phyloP scores from a whole-genome alignment of 2,888 invertebrate species.

The Spilosoma lubricipeda region DNA sequence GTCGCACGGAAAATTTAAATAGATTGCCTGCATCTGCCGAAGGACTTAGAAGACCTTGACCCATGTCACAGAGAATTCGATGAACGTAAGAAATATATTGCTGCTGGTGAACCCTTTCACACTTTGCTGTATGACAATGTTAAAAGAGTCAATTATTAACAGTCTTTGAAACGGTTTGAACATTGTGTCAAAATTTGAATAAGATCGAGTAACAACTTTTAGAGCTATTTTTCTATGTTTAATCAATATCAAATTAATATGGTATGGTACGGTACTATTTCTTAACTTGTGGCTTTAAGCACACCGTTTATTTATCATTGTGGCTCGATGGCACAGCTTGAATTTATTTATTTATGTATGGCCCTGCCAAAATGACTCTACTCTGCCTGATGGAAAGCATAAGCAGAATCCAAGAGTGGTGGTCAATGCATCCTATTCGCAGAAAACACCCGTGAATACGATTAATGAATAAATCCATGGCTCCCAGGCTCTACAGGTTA shows the following conservation, averaged over 20 bases:
- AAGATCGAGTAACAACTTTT: too few species aligned
- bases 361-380: too few species aligned
- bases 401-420: too few species aligned
- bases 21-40: conserved; percentile 5
- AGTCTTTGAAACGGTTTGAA: too few species aligned
- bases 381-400: too few species aligned
- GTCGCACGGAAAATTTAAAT: background rate
- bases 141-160: too few species aligned
- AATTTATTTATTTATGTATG: too few species aligned
- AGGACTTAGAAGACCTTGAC: conserved; percentile 13
- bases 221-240: too few species aligned
- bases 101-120: too few species aligned
- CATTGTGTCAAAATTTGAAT: too few species aligned
- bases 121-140: too few species aligned
- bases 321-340: conserved; percentile 22
- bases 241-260: too few species aligned
- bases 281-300: conserved; percentile 43
- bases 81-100: background rate
- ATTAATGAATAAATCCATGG: conserved; percentile 46
- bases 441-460: conserved; percentile 28
- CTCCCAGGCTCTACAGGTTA: conserved; percentile 46
- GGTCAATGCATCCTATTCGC: conserved; percentile 28
- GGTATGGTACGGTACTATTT: conserved; percentile 28
- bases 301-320: conserved; percentile 38
- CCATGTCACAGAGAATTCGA: conserved; percentile 29